Evolutionary conservation across 1,140 invertebrate species (phyloP), one percentile per base, ranked within the genome.

Genomic region (Cyclina sinensis): DNA sequence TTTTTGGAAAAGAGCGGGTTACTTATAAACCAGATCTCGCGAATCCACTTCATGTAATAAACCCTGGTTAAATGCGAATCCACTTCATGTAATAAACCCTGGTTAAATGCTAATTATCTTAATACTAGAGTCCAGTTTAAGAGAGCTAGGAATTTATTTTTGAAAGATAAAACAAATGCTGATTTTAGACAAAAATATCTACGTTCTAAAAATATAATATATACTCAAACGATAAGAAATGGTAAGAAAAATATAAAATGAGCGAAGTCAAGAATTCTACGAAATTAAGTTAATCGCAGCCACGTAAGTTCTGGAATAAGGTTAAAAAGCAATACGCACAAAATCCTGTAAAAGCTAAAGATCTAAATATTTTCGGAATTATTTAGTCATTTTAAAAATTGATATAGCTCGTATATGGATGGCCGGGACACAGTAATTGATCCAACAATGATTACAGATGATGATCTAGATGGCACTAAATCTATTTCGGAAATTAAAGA

Each of bases 91-190:
- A 74, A 79, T 51, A 79, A 79, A 51, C 27, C 76, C 12, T 79
- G 76, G 76, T 79, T 51, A 24, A 51, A 79, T 27, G 37, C 11
- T 1, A 39, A 79, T n/a, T 79, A 46, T 35, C 54, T 43, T 79
- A 27, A 18, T 24, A 24, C 27, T 9, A 24, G 76, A 30, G 12
- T 21, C 32, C n/a, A 51, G 7, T 79, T 79, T 51, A 79, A 79
- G 18, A 48, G 35, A 79, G 27, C 27, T 57, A 79, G 76, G 32
- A 79, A 79, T 35, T n/a, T n/a, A 51, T 79, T 79, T 30, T 30
- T 79, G 30, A 79, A 35, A 54, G 2, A 74, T 74, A 74, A 74
- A 74, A 46, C n/a, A 21, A 74, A 74, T 39, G 43, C 14, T 14
- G 39, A 74, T 4, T n/a, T 37, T 16, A 74, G 35, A 79, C 27